Percentiles rank a stretch among this genome's conserved stretches.
Conservation (phyloP, 2,113 vertebrate species). For the Isichthys henryi region DNA sequence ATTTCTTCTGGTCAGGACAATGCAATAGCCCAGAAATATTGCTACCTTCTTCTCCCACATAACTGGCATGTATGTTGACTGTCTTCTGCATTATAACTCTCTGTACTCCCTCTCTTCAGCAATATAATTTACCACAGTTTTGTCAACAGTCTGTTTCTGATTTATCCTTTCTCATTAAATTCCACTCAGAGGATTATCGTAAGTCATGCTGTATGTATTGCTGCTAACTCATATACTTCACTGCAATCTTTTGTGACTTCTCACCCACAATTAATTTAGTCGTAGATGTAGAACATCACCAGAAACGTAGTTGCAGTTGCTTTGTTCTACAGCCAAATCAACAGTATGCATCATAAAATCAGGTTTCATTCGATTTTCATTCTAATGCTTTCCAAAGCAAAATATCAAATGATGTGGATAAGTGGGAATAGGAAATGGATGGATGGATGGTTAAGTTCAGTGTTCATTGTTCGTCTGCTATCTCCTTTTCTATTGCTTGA, state of each 20-base stretch:
- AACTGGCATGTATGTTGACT: background rate
- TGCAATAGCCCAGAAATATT: background rate
- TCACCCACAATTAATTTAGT: background rate
- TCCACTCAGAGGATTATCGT: background rate
- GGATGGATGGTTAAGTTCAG: background rate
- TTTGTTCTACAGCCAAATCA: background rate
- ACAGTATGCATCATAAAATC: background rate
- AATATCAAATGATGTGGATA: background rate
- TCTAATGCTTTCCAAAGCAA: background rate
- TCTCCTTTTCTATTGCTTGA: background rate
- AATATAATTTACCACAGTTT: constrained; percentile 30
- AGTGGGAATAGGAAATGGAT: background rate
- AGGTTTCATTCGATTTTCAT: background rate
- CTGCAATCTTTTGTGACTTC: background rate
- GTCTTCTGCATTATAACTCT: constrained; percentile 40
- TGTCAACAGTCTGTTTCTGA: background rate
- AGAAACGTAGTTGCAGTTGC: background rate
- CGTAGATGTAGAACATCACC: background rate
- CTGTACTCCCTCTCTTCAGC: constrained; percentile 65
- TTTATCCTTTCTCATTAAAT: background rate
- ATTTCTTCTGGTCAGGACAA: background rate
- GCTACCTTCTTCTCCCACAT: background rate
- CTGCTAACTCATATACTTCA: background rate
- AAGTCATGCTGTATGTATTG: background rate
- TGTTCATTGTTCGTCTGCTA: background rate